Evolutionary conservation across 2,797 vertebrate species (phyloP), one percentile per base, ranked within the genome.

Genomic region (Poecilia velifera): DNA sequence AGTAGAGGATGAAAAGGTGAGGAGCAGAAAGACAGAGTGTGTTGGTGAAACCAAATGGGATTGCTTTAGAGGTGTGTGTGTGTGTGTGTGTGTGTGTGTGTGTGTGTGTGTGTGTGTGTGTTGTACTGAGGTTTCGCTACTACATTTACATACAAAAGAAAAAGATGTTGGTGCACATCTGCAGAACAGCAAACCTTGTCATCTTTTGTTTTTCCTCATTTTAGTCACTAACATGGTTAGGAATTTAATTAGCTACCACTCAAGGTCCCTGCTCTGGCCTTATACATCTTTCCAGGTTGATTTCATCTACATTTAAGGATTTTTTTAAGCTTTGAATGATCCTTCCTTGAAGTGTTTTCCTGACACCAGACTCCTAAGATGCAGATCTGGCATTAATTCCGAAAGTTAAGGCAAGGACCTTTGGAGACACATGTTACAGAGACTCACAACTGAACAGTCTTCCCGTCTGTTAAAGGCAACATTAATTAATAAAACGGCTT

Each of bases 11-110:
- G 70, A 18, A 47, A 62, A 41, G 6, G 36, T 57, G 28, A 70
- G 43, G 39, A 71, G n/a, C 71, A 80, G 62, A 76, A 16, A 76
- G 7, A 55, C 18, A 6, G 12, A 76, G 62, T 66, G 64, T 22
- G 8, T 22, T 66, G 34, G 34, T 64, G 14, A 36, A 34, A 55
- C 49, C n/a, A 68, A 51, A 34, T 43, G 22, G n/a, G 16, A 36
- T 53, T 68, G 22, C 34, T 68, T 72, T 22, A 28, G 25, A n/a
- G 59, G 18, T 75, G 47, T 76, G 55, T 82, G 66, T n/a, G 43
- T 45, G 41, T 43, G 41, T 43, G 41, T 43, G 41, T 43, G 41
- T 41, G 49, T 51, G 41, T 9, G 8, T 43, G 41, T 43, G 49
- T 53, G 22, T 25, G 41, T 41, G 41, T 43, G 41, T 41, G 49